These are phyloP conservation scores for Sesamia nonagrioides DNA, from an alignment of 1,140 invertebrate genomes.

Conservation along the genomic window DNA sequence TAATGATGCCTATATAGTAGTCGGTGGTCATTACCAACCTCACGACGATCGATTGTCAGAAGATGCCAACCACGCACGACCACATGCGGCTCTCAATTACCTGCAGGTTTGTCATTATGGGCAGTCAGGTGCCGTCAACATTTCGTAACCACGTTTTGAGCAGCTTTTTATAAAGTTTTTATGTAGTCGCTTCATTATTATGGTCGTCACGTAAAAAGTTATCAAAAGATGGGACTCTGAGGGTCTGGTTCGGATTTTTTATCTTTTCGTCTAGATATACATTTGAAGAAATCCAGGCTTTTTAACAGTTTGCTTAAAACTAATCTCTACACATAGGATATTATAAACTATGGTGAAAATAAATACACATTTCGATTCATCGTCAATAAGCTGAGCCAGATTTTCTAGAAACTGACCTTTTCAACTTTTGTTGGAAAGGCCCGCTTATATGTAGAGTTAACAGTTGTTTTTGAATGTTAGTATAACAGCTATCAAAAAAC, in stretches of 20 bases:
- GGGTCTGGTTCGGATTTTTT: background rate
- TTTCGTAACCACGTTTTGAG: constrained; percentile 10
- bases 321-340: too few species aligned
- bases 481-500: too few species aligned
- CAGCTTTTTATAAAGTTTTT: background rate
- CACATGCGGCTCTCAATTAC: constrained; percentile 22
- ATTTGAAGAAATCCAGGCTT: background rate
- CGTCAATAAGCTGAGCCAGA: too few species aligned
- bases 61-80: constrained; percentile 11
- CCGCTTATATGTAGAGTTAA: too few species aligned
- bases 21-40: background rate
- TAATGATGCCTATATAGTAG: background rate
- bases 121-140: constrained; percentile 6
- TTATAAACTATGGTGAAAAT: too few species aligned
- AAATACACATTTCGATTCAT: too few species aligned
- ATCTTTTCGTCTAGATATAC: background rate
- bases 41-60: background rate
- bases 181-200: constrained; percentile 5
- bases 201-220: background rate
- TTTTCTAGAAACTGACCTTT: too few species aligned
- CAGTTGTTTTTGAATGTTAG: too few species aligned
- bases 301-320: background rate
- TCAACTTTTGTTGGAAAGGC: too few species aligned
- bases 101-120: constrained; percentile 6
- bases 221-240: background rate